Evolutionary conservation across 2,797 vertebrate genomes (phyloP).

Genomic region (Aeoliscus strigatus): DNA sequence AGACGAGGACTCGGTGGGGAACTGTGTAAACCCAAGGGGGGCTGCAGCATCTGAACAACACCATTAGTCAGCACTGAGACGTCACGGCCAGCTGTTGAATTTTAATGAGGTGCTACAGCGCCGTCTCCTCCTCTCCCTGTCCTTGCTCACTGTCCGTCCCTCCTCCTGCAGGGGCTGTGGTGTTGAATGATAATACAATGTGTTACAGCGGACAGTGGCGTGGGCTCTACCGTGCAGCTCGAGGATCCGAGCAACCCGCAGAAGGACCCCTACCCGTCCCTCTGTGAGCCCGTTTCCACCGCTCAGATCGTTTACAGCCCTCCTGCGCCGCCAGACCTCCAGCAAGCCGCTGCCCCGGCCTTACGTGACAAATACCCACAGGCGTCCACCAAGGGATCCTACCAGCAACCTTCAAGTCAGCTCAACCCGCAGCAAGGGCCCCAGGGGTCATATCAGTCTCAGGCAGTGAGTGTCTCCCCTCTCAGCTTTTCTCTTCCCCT

Average conservation of each 20-base stretch:
- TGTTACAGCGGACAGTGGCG: conserved; percentile 83
- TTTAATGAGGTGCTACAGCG: conserved; percentile 27
- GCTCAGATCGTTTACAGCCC: conserved; percentile 81
- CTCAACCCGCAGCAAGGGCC: conserved; percentile 57
- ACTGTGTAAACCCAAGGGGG: neutral
- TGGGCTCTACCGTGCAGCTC: conserved; percentile 79
- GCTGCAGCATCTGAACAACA: conserved; percentile 16
- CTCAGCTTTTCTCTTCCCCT: too few relatives aligned
- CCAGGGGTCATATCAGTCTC: conserved; percentile 60
- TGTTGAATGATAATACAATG: conserved; percentile 19
- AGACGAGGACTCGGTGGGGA: too few relatives aligned
- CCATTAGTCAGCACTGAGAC: conserved; percentile 39
- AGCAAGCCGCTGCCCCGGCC: too few relatives aligned
- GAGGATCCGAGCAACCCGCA: conserved; percentile 87
- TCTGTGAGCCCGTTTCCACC: conserved; percentile 74
- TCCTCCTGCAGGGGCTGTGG: conserved; percentile 19
- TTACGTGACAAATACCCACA: too few relatives aligned
- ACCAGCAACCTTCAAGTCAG: conserved; percentile 56
- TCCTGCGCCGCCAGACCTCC: conserved; percentile 63
- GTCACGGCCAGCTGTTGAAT: conserved; percentile 29
- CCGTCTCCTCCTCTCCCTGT: conserved; percentile 11
- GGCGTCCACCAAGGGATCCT: conserved; percentile 56
- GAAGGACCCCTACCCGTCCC: conserved; percentile 80
- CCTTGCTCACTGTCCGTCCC: conserved; percentile 12
- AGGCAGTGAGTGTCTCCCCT: conserved; percentile 63